Conservation (phyloP, 1,140 invertebrate species). For the Neuroterus valhalla region DNA sequence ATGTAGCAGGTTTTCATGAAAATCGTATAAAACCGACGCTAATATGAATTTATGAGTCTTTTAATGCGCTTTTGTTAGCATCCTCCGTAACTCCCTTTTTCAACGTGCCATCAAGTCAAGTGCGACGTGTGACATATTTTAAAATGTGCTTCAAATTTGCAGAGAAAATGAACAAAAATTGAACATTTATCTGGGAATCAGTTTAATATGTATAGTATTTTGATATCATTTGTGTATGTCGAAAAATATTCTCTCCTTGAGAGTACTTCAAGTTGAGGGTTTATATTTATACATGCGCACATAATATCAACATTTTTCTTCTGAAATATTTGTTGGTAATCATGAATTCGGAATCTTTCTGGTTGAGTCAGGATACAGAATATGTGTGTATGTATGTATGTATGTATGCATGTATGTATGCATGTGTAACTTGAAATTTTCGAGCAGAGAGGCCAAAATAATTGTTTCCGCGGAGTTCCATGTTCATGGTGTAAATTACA, state of each 20-base stretch:
- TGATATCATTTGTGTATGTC: too few species aligned
- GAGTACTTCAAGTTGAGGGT: too few species aligned
- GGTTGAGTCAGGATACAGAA: too few species aligned
- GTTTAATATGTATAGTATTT: too few species aligned
- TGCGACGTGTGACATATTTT: slow-evolving; percentile 7
- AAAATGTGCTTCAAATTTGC: not conserved
- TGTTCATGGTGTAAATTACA: too few species aligned
- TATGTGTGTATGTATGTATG: too few species aligned
- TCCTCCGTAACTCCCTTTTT: slow-evolving; percentile 13
- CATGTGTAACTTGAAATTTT: not conserved
- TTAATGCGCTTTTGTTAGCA: slow-evolving; percentile 23
- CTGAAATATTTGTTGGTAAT: too few species aligned
- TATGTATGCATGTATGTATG: too few species aligned
- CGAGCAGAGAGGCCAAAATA: not conserved
- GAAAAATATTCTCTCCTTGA: too few species aligned
- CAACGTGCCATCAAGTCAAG: not conserved
- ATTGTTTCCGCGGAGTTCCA: not conserved
- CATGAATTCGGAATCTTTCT: too few species aligned
- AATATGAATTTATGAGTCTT: slow-evolving; percentile 28
- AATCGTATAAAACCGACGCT: slow-evolving; percentile 44
- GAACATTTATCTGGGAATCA: not conserved
- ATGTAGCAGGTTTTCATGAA: slow-evolving; percentile 54
- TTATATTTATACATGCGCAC: too few species aligned
- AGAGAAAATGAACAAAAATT: slow-evolving; percentile 7
- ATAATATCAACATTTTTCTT: too few species aligned